Evolutionary conservation across 2,888 invertebrate genomes (phyloP).

Genomic region (Anthrax anthrax): DNA sequence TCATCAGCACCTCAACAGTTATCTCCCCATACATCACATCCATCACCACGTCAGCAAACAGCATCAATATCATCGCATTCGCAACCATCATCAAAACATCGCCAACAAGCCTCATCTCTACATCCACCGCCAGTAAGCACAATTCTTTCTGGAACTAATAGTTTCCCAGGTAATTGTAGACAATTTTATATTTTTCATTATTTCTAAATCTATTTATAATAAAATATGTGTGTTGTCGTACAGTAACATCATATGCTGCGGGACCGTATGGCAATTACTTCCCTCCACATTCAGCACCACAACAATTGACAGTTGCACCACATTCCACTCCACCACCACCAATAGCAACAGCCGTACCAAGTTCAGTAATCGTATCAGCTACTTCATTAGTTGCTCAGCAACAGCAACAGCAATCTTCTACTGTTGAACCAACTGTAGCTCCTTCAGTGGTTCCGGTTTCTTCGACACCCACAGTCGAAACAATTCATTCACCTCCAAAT

Average conservation of each 20-base stretch:
- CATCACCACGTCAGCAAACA: neutral
- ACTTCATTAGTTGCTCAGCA: slow-evolving; percentile 9
- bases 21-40: slow-evolving; percentile 2
- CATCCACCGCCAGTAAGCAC: slow-evolving; percentile 9
- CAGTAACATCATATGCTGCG: slow-evolving; percentile 6
- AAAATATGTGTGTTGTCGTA: no score
- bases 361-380: slow-evolving; percentile 16
- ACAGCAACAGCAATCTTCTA: slow-evolving; percentile 14
- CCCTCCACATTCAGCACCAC: slow-evolving; percentile 13
- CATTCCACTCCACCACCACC: slow-evolving; percentile 15
- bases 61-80: slow-evolving; percentile 9
- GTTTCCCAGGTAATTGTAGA: slow-evolving; percentile 3
- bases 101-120: slow-evolving; percentile 6
- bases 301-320: slow-evolving; percentile 16
- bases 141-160: slow-evolving; percentile 6
- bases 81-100: neutral
- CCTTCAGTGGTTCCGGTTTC: slow-evolving; percentile 18
- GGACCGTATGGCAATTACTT: slow-evolving; percentile 10
- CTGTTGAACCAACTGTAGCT: slow-evolving; percentile 3
- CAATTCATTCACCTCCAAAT: slow-evolving; percentile 1
- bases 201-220: neutral
- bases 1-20: slow-evolving; percentile 2
- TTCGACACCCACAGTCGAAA: neutral
- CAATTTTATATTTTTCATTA: neutral
- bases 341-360: slow-evolving; percentile 18